Conservation (phyloP, 2,888 invertebrate genomes). For the Sipha maydis region DNA sequence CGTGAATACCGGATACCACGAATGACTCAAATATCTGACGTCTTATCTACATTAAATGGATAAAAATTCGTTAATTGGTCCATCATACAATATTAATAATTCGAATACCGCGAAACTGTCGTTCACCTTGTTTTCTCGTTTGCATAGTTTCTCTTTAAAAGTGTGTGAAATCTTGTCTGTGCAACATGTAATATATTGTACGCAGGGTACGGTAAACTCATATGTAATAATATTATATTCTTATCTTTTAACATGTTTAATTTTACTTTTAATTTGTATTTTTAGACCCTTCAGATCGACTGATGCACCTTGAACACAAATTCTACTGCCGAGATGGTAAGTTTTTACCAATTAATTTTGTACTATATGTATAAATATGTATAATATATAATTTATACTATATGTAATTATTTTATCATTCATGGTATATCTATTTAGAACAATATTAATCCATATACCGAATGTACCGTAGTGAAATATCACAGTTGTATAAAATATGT, state of each 20-base stretch:
- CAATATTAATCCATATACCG: background rate
- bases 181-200: background rate
- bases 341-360: background rate
- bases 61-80: constrained; percentile 26
- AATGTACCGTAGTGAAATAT: background rate
- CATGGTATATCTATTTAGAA: too few species aligned
- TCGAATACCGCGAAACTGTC: constrained; percentile 36
- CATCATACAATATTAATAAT: constrained; percentile 1
- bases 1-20: constrained; percentile 21
- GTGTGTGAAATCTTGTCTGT: constrained; percentile 18
- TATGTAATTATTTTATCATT: background rate
- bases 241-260: background rate
- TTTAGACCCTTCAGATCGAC: constrained; percentile 51
- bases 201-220: too few species aligned
- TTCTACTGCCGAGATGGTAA: constrained; percentile 53
- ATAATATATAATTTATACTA: background rate
- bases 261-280: background rate
- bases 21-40: constrained; percentile 45
- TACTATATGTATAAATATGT: background rate
- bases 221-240: background rate
- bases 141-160: constrained; percentile 41
- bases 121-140: constrained; percentile 47
- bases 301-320: constrained; percentile 57
- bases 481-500: background rate
- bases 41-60: background rate